Conservation (phyloP, 2,888 invertebrate genomes). For the Listrodromus nycthemerus region DNA sequence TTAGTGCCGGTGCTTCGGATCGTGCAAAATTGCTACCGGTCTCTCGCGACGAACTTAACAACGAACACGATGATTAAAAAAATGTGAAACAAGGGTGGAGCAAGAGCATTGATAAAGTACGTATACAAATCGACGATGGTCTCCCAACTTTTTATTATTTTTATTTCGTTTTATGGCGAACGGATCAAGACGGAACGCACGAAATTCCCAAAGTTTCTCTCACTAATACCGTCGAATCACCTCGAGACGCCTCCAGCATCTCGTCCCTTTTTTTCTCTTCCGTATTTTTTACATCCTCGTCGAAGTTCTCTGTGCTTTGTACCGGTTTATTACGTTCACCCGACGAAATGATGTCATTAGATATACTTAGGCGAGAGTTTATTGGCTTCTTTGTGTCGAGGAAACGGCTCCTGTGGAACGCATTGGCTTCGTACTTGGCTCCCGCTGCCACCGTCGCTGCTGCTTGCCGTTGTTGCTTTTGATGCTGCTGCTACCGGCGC, state of each 20-base stretch:
- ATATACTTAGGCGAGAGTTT: conserved; percentile 81
- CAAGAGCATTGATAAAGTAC: neutral
- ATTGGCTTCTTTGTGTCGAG: conserved; percentile 77
- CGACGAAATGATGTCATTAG: conserved; percentile 81
- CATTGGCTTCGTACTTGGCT: conserved; percentile 46
- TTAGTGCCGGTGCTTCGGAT: conserved; percentile 26
- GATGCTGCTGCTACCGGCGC: conserved; percentile 39
- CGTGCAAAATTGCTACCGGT: conserved; percentile 45
- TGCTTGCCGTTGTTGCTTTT: conserved; percentile 21
- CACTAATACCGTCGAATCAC: conserved; percentile 48
- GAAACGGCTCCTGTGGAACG: conserved; percentile 75
- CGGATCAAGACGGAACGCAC: conserved; percentile 16
- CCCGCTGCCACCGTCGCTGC: neutral
- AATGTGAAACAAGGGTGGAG: neutral
- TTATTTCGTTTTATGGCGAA: conserved; percentile 10
- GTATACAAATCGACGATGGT: conserved; percentile 10
- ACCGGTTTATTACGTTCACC: conserved; percentile 76
- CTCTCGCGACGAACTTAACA: conserved; percentile 8
- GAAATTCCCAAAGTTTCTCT: conserved; percentile 37
- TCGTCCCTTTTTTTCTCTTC: conserved; percentile 51
- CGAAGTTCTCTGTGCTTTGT: conserved; percentile 76
- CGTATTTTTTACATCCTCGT: conserved; percentile 73
- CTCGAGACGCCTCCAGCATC: conserved; percentile 49
- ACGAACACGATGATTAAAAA: neutral
- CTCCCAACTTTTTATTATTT: conserved; percentile 11